Conservation (phyloP, 2,888 invertebrate genomes). For the Drosophila hawaiiensis region DNA sequence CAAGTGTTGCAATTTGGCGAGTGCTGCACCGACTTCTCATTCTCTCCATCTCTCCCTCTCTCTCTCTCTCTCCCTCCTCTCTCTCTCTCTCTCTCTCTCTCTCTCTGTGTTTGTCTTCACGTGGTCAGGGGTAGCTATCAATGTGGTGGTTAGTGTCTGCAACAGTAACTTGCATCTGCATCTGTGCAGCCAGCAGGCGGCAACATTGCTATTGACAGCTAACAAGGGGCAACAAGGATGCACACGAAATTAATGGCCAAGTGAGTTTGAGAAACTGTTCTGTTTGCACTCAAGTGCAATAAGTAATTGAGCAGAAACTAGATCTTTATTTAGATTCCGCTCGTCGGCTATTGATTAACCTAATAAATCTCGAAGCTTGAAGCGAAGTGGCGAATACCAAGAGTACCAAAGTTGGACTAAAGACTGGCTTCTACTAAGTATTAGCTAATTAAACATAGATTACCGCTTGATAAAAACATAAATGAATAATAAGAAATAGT, state of each 20-base stretch:
- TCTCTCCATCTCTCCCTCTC: background rate
- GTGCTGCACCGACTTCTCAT: slow-evolving; percentile 30
- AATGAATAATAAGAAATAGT: background rate
- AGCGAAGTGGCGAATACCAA: background rate
- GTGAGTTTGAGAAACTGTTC: slow-evolving; percentile 19
- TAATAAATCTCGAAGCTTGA: background rate
- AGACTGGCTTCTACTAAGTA: background rate
- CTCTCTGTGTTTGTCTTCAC: background rate
- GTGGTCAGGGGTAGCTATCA: slow-evolving; percentile 28
- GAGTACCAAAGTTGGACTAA: background rate
- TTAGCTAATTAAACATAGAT: background rate
- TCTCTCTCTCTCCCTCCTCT: background rate
- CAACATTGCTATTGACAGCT: slow-evolving; percentile 71
- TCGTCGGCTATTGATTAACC: slow-evolving; percentile 1
- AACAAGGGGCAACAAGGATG: slow-evolving; percentile 10
- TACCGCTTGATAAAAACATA: background rate
- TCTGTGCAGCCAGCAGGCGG: slow-evolving; percentile 44
- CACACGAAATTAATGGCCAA: slow-evolving; percentile 34
- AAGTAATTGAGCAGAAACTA: slow-evolving; percentile 23
- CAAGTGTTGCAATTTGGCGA: slow-evolving; percentile 73
- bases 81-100: too few species aligned
- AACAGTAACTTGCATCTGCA: slow-evolving; percentile 60
- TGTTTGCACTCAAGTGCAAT: slow-evolving; percentile 29
- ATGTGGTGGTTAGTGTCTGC: slow-evolving; percentile 16
- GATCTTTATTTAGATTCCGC: slow-evolving; percentile 5